Percentiles rank a stretch among this genome's conserved stretches.
Conservation (phyloP, 2,113 vertebrate species). For the Sisor rabdophorus region DNA sequence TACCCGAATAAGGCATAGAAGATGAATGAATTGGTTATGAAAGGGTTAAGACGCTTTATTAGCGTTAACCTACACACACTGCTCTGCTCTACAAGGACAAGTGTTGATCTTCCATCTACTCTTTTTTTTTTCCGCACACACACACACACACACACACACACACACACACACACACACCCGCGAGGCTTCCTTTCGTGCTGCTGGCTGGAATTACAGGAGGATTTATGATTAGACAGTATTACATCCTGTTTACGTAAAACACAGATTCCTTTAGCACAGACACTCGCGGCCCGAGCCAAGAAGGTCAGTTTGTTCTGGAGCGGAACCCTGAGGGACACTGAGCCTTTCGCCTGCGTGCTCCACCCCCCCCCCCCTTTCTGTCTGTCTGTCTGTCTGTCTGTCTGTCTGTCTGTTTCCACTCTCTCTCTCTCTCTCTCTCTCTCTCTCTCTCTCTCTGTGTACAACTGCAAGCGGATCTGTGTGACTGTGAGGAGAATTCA, state of each 20-base stretch:
- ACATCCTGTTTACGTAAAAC: slow-evolving; percentile 74
- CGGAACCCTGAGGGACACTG: slow-evolving; percentile 41
- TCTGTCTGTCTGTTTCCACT: neutral
- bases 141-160: slow-evolving; percentile 24
- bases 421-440: neutral
- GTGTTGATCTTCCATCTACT: neutral
- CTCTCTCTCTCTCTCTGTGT: too few relatives aligned
- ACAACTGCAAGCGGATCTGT: neutral
- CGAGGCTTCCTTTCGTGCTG: slow-evolving; percentile 26
- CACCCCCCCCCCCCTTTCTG: neutral
- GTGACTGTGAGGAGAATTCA: too few relatives aligned
- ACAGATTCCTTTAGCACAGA: slow-evolving; percentile 54
- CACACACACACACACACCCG: slow-evolving; percentile 23
- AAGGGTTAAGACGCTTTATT: neutral
- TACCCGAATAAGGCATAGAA: too few relatives aligned
- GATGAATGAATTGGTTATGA: too few relatives aligned
- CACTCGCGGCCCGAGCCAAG: slow-evolving; percentile 25
- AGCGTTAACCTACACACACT: neutral
- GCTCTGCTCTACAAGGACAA: slow-evolving; percentile 3
- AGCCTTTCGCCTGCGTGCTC: slow-evolving; percentile 34
- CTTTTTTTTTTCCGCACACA: slow-evolving; percentile 16
- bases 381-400: neutral
- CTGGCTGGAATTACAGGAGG: slow-evolving; percentile 53
- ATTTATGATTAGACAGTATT: slow-evolving; percentile 72
- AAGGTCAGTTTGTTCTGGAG: slow-evolving; percentile 53